Evolutionary conservation across 2,888 invertebrate species (phyloP), one percentile per base, ranked within the genome.

Genomic region (Torymus tubicola): DNA sequence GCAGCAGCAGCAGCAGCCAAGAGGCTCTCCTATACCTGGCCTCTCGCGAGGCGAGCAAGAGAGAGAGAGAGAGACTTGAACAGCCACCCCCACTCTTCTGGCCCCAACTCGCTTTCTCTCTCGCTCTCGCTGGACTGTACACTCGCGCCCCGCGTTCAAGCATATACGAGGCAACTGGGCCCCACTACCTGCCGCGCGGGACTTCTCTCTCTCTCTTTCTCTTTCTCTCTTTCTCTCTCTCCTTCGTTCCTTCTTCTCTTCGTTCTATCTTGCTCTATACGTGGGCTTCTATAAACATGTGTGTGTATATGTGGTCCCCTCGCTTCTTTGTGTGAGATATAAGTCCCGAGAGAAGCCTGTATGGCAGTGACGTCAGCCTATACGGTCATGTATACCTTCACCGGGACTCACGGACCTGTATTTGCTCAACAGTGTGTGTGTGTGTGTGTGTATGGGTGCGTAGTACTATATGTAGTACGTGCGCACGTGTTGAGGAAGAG

Each of bases 61-160:
- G 57, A 57, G 74, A 58, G 67, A 53, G 65, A 74, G 50, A 16
- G 24, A 60, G 50, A 67, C 24, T 60, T 52, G 18, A 55, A 52
- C 60, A 73, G 24, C 63, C 73, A 21, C 58, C 74, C 79, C 79
- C 74, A 74, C 79, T 70, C 68, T 63, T 13, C n/a, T 2, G 14
- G n/a, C 2, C 2, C 18, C 4, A 61, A 72, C 18, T 53, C 21
- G 18, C 24, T 53, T 24, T 57, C 58, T 57, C 50, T 58, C 55
- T 55, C 60, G 11, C 73, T 61, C 42, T 21, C 63, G 18, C 63
- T 55, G 16, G 71, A 42, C 61, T 24, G 11, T 50, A 10, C 14
- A 55, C 42, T 18, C n/a, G 52, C 13, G 52, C 13, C 16, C 67
- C 21, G 18, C 21, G 12, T 14, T 61, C n/a, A 4, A 11, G 14